Evolutionary conservation across 1,140 invertebrate genomes (phyloP), one percentile per base, ranked within the genome.

Genomic region (Lineus longissimus): DNA sequence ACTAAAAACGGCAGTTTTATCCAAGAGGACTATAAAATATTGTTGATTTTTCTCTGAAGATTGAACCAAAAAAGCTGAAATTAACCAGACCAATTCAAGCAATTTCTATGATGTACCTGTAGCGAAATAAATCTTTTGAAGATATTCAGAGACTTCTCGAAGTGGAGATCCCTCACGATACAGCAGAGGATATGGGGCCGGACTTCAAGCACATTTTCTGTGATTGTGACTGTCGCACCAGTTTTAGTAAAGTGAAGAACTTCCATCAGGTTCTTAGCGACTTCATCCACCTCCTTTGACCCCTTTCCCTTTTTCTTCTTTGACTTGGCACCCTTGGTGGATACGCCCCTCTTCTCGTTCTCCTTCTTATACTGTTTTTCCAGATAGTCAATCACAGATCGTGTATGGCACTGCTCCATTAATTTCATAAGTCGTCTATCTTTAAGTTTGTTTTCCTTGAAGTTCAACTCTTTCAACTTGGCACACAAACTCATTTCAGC

Each of bases 81-180:
- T n/a, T n/a, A n/a, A n/a, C n/a, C n/a, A n/a, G n/a, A n/a, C n/a
- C n/a, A n/a, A n/a, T n/a, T n/a, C n/a, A n/a, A n/a, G n/a, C n/a
- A n/a, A n/a, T n/a, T n/a, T n/a, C n/a, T n/a, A n/a, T n/a, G n/a
- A n/a, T n/a, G n/a, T n/a, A 84, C 84, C 83, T 93, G 91, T 70
- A 91, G 73, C 70, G 88, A 86, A 65, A 93, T 90, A 70, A 93
- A 92, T 76, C 88, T 88, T 72, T 90, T 92, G 65, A 91, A 89
- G 54, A 76, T 73, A 33, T 74, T 84, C 0, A 83, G 80, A 40
- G 87, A 85, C 41, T 83, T 86, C 15, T 68, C 59, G 61, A 93
- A 88, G 54, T 83, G 80, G 2, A 92, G 70, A 67, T 88, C 85
- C 62, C 81, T 83, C 1, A 93, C 80, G 33, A 91, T 84, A 76